Base-by-base conservation (phyloP, 2,113 vertebrate genomes). In the Aspidoscelis tigris region DNA sequence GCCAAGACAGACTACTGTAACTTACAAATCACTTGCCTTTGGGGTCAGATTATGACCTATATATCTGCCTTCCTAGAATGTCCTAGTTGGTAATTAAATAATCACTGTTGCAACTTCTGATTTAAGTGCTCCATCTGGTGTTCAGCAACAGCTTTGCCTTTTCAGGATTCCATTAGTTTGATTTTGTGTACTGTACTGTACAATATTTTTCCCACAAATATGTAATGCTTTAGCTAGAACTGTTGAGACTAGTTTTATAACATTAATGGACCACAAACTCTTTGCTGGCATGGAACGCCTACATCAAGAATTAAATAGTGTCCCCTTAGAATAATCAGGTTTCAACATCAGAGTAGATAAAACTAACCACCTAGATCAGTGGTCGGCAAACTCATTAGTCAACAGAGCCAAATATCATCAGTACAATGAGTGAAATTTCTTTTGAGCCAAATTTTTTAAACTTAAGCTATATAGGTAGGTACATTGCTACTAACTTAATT, bases 61-160 rank as follows among this genome's bases (percentile, higher is more conserved):
- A 9, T 50, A 9, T 50, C 8, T 50, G 33, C 33, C 33, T 33
- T 33, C 33, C 33, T 50, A 50, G 5, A 50, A 9, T 6, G 5
- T 50, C 47, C 47, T 50, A 50, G 47, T 50, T 8, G 55, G 55
- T 20, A 66, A 64, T 79, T 79, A 79, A 79, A 84, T 7, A 79
- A 65, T 50, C 55, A 72, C 64, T 72, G 20, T 24, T 44, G 47
- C 39, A 64, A 16, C 24, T 64, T 12, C 53, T 64, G 26, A 20
- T 39, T 76, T n/a, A 79, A 84, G 68, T 6, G 21, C 69, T 41
- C 76, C 76, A 65, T 65, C 69, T 79, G 70, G 55, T 50, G 55
- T 78, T 79, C 69, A 65, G 26, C 53, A 33, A 33, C 55, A 73
- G 43, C 7, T 26, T 68, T 78, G 43, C 26, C 69, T 72, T 22